Evolutionary conservation across 2,113 vertebrate genomes (phyloP).

Genomic region (Lipotes vexillifer): DNA sequence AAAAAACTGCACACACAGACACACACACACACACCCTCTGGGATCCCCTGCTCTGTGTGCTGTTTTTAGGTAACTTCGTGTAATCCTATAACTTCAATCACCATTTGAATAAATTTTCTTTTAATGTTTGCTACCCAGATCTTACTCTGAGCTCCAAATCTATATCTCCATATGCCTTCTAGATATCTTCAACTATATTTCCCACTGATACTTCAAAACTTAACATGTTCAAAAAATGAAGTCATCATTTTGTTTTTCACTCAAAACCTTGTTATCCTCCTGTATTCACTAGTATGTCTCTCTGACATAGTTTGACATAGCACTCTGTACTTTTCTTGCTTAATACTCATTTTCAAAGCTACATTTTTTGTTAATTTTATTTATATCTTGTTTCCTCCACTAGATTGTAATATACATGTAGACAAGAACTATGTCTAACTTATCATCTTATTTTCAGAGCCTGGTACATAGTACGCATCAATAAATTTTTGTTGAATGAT

Average conservation of each 20-base stretch:
- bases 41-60: background rate
- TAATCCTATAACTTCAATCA: background rate
- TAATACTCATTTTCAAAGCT: background rate
- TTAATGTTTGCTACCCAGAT: background rate
- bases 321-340: background rate
- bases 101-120: background rate
- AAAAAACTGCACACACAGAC: background rate
- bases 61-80: background rate
- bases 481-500: constrained; percentile 11
- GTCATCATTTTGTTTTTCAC: background rate
- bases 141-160: background rate
- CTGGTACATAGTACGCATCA: background rate
- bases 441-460: background rate
- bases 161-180: background rate
- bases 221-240: background rate
- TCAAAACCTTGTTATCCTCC: background rate
- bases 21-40: background rate
- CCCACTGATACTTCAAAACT: background rate
- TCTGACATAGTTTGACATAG: background rate
- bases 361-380: constrained; percentile 9
- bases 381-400: background rate
- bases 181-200: background rate
- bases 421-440: background rate
- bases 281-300: background rate
- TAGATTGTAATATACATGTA: background rate